phyloP scores from a whole-genome alignment of 2,113 vertebrate genomes.

The Ctenodactylus gundi region DNA sequence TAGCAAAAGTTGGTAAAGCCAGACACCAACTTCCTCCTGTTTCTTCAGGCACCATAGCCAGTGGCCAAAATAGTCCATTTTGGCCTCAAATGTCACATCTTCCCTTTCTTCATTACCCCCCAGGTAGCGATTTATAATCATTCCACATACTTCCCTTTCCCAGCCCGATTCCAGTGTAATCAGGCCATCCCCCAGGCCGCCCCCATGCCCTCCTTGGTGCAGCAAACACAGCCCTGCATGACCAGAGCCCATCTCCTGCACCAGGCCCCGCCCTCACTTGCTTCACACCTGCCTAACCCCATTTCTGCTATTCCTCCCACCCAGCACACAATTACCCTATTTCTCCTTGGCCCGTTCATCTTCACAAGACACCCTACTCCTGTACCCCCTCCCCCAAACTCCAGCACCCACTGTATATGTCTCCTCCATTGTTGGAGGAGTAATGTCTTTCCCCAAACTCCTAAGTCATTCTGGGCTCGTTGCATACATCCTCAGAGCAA shows the following conservation, averaged over 20 bases:
- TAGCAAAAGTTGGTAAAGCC: neutral
- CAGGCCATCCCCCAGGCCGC: accelerated
- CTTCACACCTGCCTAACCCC: neutral
- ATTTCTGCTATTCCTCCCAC: neutral
- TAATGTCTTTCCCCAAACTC: neutral
- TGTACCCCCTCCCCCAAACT: accelerated
- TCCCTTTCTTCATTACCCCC: neutral
- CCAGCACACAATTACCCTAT: neutral
- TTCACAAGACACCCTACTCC: neutral
- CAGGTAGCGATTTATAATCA: too few relatives aligned
- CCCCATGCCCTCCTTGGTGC: neutral
- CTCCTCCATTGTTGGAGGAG: neutral
- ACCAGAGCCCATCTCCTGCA: accelerated
- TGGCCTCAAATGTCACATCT: neutral
- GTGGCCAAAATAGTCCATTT: neutral
- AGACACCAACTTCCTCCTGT: neutral
- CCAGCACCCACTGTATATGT: neutral
- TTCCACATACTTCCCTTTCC: neutral
- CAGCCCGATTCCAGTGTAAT: neutral
- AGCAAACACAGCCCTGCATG: neutral
- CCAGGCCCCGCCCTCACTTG: neutral
- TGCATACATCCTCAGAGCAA: neutral
- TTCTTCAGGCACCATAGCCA: neutral
- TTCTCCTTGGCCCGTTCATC: neutral
- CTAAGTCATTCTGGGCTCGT: neutral